Conservation (phyloP, 2,797 vertebrate species). For the Fistularia tabacaria region DNA sequence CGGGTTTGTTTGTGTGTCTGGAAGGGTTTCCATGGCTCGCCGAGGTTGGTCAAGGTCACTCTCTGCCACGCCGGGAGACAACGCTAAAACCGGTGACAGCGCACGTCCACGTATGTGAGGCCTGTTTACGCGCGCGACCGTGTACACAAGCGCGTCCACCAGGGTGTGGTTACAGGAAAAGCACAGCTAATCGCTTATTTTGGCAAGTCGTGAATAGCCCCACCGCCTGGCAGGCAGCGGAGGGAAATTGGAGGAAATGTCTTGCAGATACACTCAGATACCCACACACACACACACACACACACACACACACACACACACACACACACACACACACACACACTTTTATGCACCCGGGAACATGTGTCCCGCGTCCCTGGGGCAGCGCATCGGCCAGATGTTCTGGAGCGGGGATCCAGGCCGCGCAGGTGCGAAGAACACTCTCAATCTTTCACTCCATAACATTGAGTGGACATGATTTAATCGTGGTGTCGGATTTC, state of each 20-base stretch:
- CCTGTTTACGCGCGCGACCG: conserved; percentile 20
- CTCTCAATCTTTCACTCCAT: too few species aligned
- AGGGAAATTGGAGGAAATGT: conserved; percentile 44
- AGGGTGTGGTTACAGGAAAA: conserved; percentile 44
- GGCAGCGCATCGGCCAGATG: conserved; percentile 52
- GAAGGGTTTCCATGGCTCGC: conserved; percentile 32
- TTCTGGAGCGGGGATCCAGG: conserved; percentile 48
- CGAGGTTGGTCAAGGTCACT: conserved; percentile 20
- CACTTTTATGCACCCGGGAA: conserved; percentile 10
- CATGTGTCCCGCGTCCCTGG: conserved; percentile 34
- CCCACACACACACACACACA: conserved; percentile 6
- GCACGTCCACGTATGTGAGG: neutral
- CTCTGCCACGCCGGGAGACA: conserved; percentile 11
- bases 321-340: conserved; percentile 16
- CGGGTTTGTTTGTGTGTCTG: conserved; percentile 23
- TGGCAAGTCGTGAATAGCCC: conserved; percentile 40
- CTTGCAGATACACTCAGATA: conserved; percentile 24
- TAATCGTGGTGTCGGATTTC: conserved; percentile 50
- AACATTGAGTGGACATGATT: conserved; percentile 18
- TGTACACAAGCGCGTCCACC: conserved; percentile 26
- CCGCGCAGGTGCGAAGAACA: conserved; percentile 39
- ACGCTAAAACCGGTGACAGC: conserved; percentile 30
- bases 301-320: conserved; percentile 7
- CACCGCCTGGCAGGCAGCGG: conserved; percentile 19
- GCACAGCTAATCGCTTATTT: conserved; percentile 61